Base-by-base conservation (phyloP, 2,797 vertebrate genomes). In the Sebastes alutus region DNA sequence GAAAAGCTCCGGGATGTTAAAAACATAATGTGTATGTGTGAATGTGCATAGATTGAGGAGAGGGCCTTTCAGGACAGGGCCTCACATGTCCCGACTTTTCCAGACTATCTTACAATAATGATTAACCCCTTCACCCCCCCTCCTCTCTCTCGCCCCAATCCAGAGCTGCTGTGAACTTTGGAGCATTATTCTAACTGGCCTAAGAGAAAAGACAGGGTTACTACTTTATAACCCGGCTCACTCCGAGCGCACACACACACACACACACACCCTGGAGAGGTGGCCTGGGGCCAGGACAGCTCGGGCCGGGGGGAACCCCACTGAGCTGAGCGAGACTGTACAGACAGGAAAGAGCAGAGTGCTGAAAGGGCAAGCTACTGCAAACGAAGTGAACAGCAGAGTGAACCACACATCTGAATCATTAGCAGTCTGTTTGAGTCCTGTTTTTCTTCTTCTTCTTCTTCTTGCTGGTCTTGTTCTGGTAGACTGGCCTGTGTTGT, bases 171-270 rank as follows among this genome's bases (percentile, higher is more conserved):
- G 67, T 29, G 67, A 87, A 87, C 79, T 81, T 73, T 77, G 52
- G 70, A 91, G 84, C 72, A 32, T 87, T 81, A 74, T 23, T 56
- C 64, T 82, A 85, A 89, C 87, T 78, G 83, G 74, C 85, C 79
- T 68, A 74, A 74, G 61, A 83, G 81, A 89, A 88, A 81, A 84
- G 77, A 87, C 63, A 71, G 82, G 90, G 92, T 90, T 89, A 90
- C 78, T 82, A 78, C 75, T 78, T 81, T 59, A 85, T 73, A 88
- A 80, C 76, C 75, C 76, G 82, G 76, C 83, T 63, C 62, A 77
- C 66, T 29, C 63, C 13, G 70, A 71, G 55, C 23, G 20, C 66
- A 16, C 63, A 27, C 49, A 4, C 67, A 29, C 63, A 13, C 58
- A 16, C 61, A 59, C 61, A 52, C 33, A 56, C 67, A 58, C 66